These are phyloP conservation scores for Chymomyza amoena DNA, from an alignment of 2,888 invertebrate genomes.

Conservation along the genomic window DNA sequence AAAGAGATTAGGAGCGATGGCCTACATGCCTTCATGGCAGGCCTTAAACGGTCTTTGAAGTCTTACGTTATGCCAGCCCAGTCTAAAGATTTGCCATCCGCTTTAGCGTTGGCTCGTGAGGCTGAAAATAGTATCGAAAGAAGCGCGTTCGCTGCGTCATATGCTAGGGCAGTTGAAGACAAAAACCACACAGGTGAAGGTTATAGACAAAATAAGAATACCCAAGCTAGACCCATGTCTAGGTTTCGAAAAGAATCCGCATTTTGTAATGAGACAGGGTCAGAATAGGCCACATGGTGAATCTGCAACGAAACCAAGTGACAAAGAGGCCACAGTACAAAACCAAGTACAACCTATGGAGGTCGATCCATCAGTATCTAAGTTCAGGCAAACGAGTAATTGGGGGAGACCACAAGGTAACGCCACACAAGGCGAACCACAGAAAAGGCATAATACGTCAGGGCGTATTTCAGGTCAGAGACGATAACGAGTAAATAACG, in stretches of 20 bases:
- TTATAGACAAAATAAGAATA: too few relatives aligned
- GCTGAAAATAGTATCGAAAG: slow-evolving; percentile 5
- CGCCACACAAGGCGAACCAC: too few relatives aligned
- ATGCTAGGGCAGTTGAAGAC: not conserved
- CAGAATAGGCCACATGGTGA: too few relatives aligned
- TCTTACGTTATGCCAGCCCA: not conserved
- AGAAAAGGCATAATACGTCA: not conserved
- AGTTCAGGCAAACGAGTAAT: not conserved
- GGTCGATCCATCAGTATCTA: too few relatives aligned
- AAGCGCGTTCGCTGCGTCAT: not conserved
- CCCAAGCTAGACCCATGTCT: too few relatives aligned
- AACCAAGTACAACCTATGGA: too few relatives aligned
- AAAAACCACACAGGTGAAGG: too few relatives aligned
- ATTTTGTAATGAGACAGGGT: too few relatives aligned
- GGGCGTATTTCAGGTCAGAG: slow-evolving; percentile 1
- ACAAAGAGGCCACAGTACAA: too few relatives aligned
- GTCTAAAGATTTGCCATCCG: slow-evolving; percentile 1
- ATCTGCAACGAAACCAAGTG: too few relatives aligned
- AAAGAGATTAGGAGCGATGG: not conserved
- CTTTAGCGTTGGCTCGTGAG: slow-evolving; percentile 2
- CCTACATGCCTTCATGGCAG: slow-evolving; percentile 4
- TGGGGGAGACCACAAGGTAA: too few relatives aligned
- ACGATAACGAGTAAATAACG: not conserved
- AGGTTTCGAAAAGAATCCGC: too few relatives aligned
- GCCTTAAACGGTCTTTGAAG: not conserved